Conservation (phyloP, 2,797 vertebrate species). For the Vultur gryphus region DNA sequence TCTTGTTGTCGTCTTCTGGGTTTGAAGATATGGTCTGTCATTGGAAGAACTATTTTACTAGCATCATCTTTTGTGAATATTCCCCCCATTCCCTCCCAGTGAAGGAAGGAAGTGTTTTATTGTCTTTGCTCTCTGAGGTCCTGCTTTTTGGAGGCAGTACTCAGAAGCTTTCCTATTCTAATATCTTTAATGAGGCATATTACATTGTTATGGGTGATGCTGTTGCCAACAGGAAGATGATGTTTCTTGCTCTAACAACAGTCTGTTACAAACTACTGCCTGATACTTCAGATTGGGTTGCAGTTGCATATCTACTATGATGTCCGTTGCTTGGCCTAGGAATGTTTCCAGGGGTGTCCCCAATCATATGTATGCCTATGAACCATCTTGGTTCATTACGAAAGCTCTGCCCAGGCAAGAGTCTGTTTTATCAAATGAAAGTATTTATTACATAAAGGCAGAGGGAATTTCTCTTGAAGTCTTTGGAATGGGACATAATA, state of each 20-base stretch:
- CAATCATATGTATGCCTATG: background rate
- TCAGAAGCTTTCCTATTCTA: background rate
- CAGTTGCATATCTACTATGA: fast-evolving
- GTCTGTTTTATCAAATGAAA: background rate
- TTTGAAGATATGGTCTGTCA: background rate
- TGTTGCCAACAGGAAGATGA: background rate
- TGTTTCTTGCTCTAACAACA: background rate
- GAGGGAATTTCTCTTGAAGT: background rate
- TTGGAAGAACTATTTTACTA: background rate
- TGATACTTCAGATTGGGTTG: background rate
- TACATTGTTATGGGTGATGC: background rate
- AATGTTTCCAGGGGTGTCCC: background rate
- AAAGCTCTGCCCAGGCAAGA: background rate
- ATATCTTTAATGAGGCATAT: background rate
- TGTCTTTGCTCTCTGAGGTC: background rate
- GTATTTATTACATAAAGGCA: background rate
- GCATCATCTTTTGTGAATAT: background rate
- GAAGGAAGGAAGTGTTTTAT: background rate
- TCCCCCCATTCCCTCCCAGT: background rate
- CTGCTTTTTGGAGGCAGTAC: background rate
- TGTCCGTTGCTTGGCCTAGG: background rate
- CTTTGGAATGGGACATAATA: background rate
- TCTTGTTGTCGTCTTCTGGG: background rate
- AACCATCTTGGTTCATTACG: background rate
- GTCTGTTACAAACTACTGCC: background rate